Evolutionary conservation across 1,140 invertebrate species (phyloP), one percentile per base, ranked within the genome.

Genomic region (Tribolium castaneum): DNA sequence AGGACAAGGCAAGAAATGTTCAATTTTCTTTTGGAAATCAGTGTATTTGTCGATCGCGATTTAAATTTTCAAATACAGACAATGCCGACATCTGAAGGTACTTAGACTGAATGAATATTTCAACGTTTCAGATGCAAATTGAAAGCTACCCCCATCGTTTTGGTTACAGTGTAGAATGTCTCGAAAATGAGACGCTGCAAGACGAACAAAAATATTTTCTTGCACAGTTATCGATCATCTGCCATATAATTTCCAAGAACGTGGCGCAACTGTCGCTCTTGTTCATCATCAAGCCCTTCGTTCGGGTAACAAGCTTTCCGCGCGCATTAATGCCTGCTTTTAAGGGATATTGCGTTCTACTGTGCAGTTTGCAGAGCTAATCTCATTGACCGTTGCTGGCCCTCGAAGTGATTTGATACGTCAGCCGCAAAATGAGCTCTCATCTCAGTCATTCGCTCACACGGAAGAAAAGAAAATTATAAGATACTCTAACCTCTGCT

Each of bases 351-450:
- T 66, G 59, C 59, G 59, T 66, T 35, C 25, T 66, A 14, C n/a
- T 66, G 59, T 66, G 59, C 59, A 66, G 59, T 66, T 35, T 66
- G 59, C 59, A 66, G 59, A 14, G 59, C 59, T 66, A 66, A 66
- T 66, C 59, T 35, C 59, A 14, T 66, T 35, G 59, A 35, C 30
- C 59, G 59, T n/a, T 25, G 30, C 59, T 35, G 30, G 30, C 59
- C 59, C 59, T 66, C 59, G 25, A 35, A 66, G 59, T 66, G 59
- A 66, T 66, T 66, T 66, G 59, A 66, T 66, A 66, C 59, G 59
- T 66, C 59, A 35, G 10, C 59, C 59, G 12, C 59, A 66, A 66
- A 66, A 66, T 66, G 59, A 66, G 30, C 59, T 35, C 59, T 66
- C 59, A 39, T 66, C 59, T 34, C 6, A 66, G 59, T 30, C 54